Evolutionary conservation across 2,797 vertebrate genomes (phyloP), one percentile per base, ranked within the genome.

Genomic region (Discoglossus pictus): DNA sequence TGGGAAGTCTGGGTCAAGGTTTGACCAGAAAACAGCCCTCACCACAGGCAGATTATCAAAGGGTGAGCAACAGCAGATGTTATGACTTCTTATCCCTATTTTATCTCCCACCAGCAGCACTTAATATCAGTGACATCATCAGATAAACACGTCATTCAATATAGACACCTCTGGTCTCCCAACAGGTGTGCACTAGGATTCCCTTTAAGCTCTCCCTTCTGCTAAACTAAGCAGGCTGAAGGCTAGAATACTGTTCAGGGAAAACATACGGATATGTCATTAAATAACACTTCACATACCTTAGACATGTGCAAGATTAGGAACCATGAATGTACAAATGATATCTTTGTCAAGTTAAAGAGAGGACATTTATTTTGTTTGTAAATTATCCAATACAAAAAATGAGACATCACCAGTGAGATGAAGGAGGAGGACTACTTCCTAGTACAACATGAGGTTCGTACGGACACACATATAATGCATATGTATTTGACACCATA

Each of bases 51-150:
- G 17, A 13, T 11, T 24, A 13, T 42, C 12, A 36, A 42, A 27
- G 2, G 6, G 20, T 48, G 21, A 50, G 17, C 38, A 44, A n/a
- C 25, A 17, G 38, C 61, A 64, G 61, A 48, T 64, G 61, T 35
- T 31, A 44, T 21, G 31, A 17, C 53, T 48, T 53, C 39, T 15
- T 53, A 35, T 43, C 24, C 25, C n/a, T 53, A 43, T 44, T 44
- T 7, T 42, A 43, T 64, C 38, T 54, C 61, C 61, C 61, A 43
- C 61, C 25, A 54, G 18, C 50, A 54, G 24, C 38, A 52, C 47
- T 52, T 38, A 64, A 54, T 51, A 61, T 24, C 9, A 17, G 44
- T 27, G 34, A 67, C 24, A 59, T 17, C 25, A 44, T 20, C 35
- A 53, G 34, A 61, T 39, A 61, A 53, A 48, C 27, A 36, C 38